A percentile compares a stretch with the other conserved stretches of the same genome.
Conservation (phyloP, 2,113 vertebrate species). For the Petrocephalus zakoni region DNA sequence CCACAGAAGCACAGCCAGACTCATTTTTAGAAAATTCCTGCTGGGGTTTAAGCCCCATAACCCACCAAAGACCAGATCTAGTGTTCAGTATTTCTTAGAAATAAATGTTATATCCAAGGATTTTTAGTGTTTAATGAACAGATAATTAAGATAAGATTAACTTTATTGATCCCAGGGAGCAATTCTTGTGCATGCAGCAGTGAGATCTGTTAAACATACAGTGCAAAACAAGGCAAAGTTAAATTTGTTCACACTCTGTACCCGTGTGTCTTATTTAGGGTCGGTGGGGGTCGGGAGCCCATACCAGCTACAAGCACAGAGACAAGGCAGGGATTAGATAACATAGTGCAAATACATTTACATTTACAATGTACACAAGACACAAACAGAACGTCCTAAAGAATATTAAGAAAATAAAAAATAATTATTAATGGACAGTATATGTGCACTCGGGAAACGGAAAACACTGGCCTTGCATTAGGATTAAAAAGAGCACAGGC, state of each 20-base stretch:
- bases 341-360: not conserved
- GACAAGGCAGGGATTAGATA: not conserved
- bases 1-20: not conserved
- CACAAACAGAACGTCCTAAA: not conserved
- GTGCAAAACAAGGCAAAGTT: not conserved
- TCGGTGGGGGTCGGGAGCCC: not conserved
- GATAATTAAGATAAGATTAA: not conserved
- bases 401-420: not conserved
- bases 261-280: not conserved
- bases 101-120: not conserved
- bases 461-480: not conserved
- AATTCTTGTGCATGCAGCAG: not conserved
- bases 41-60: not conserved
- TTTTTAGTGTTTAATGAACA: not conserved
- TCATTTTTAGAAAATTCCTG: not conserved
- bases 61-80: not conserved
- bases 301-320: too few relatives aligned
- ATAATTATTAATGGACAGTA: not conserved
- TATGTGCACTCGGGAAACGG: not conserved
- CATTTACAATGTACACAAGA: not conserved
- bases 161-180: not conserved
- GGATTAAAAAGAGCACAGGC: not conserved
- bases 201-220: not conserved
- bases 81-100: not conserved
- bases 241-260: too few relatives aligned